phyloP scores from a whole-genome alignment of 2,888 invertebrate genomes.

The Synergus itoensis region DNA sequence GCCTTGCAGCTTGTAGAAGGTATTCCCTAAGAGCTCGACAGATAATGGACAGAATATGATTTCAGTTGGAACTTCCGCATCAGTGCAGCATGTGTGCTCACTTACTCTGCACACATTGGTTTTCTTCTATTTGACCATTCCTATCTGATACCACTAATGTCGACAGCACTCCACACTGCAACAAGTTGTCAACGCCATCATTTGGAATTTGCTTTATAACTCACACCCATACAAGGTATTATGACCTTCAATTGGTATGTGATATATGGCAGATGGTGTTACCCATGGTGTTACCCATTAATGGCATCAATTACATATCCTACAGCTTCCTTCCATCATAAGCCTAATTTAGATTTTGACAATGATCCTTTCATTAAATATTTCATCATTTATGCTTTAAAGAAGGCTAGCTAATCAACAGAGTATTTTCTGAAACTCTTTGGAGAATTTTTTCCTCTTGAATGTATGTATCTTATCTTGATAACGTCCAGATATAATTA shows the following conservation, averaged over 20 bases:
- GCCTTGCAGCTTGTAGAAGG: slow-evolving; percentile 13
- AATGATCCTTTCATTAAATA: neutral
- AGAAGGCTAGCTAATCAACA: neutral
- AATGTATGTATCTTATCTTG: too few species aligned
- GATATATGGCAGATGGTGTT: slow-evolving; percentile 14
- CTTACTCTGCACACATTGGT: neutral
- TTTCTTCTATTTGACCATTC: neutral
- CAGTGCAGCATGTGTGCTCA: neutral
- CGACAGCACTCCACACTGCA: neutral
- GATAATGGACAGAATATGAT: slow-evolving; percentile 28
- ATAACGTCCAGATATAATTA: neutral
- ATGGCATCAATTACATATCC: neutral
- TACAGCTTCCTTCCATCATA: neutral
- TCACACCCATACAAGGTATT: neutral
- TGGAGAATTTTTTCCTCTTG: too few species aligned
- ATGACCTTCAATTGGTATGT: neutral
- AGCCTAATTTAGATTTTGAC: neutral
- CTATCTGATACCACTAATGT: neutral
- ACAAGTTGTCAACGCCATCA: slow-evolving; percentile 33
- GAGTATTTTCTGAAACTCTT: too few species aligned
- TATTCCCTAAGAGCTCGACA: slow-evolving; percentile 21
- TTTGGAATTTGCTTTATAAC: slow-evolving; percentile 19
- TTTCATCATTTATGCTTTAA: neutral
- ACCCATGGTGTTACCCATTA: neutral
- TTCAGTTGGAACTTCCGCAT: neutral